These are phyloP conservation scores for Solenopsis invicta DNA, from an alignment of 1,140 invertebrate species.

Conservation along the genomic window DNA sequence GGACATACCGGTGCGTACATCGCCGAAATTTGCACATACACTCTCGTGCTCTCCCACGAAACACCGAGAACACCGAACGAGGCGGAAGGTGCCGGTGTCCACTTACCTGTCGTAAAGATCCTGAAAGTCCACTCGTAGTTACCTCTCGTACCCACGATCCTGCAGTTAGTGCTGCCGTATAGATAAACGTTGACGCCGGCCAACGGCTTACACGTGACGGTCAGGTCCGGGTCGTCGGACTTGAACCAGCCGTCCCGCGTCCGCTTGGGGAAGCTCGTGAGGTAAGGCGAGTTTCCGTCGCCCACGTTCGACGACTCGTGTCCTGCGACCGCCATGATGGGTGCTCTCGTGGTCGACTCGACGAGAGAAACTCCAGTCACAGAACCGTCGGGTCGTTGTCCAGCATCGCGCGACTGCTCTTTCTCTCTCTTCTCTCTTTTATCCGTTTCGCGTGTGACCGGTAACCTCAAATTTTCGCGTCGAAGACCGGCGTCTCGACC, in stretches of 20 bases:
- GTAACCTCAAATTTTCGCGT: not conserved
- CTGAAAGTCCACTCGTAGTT: constrained; percentile 75
- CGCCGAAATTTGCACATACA: too few relatives aligned
- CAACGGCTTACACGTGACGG: constrained; percentile 18
- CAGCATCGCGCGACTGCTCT: not conserved
- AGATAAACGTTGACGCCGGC: constrained; percentile 13
- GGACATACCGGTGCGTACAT: too few relatives aligned
- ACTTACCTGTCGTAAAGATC: constrained; percentile 70
- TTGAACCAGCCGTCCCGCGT: constrained; percentile 65
- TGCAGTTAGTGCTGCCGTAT: constrained; percentile 14
- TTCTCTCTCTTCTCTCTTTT: not conserved
- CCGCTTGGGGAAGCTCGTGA: constrained; percentile 45
- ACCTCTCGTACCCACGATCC: constrained; percentile 7
- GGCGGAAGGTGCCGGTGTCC: not conserved
- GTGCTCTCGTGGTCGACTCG: constrained; percentile 2
- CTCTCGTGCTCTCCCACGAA: not conserved
- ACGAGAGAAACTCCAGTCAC: not conserved
- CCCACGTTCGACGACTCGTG: not conserved
- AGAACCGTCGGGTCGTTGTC: not conserved
- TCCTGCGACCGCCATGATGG: constrained; percentile 32
- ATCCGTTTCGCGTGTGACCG: not conserved
- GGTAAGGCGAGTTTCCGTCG: not conserved
- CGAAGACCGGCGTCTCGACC: not conserved
- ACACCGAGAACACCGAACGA: not conserved
- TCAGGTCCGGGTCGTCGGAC: constrained; percentile 35